Conservation (phyloP, 1,140 invertebrate species). For the Pachypsylla venusta region DNA sequence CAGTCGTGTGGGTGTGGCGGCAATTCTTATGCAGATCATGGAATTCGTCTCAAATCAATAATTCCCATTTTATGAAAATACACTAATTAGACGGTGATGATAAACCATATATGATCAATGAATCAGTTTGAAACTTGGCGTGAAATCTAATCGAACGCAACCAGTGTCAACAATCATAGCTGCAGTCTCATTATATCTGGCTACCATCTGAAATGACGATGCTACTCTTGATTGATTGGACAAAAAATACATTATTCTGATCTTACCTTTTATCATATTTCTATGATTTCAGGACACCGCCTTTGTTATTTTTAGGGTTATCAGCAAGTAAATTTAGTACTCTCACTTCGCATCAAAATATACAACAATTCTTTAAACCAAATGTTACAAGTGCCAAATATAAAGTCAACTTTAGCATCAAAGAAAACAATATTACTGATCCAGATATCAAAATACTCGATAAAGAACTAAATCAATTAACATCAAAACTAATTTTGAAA, state of each 20-base stretch:
- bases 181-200: not conserved
- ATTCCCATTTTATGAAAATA: too few species aligned
- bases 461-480: not conserved
- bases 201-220: not conserved
- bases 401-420: not conserved
- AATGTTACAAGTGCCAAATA: not conserved
- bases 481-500: not conserved
- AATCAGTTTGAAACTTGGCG: not conserved
- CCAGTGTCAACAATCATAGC: not conserved
- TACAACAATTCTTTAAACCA: not conserved
- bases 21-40: too few species aligned
- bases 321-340: constrained; percentile 35
- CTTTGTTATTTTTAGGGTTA: constrained; percentile 32
- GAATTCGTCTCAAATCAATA: too few species aligned
- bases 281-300: constrained; percentile 26
- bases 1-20: too few species aligned
- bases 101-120: not conserved
- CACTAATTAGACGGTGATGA: constrained; percentile 5
- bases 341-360: not conserved
- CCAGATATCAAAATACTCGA: not conserved
- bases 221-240: not conserved
- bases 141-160: not conserved
- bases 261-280: constrained; percentile 8
- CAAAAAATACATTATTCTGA: not conserved
- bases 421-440: not conserved